Evolutionary conservation across 2,113 vertebrate species (phyloP).

Genomic region (Gopherus evgoodei): DNA sequence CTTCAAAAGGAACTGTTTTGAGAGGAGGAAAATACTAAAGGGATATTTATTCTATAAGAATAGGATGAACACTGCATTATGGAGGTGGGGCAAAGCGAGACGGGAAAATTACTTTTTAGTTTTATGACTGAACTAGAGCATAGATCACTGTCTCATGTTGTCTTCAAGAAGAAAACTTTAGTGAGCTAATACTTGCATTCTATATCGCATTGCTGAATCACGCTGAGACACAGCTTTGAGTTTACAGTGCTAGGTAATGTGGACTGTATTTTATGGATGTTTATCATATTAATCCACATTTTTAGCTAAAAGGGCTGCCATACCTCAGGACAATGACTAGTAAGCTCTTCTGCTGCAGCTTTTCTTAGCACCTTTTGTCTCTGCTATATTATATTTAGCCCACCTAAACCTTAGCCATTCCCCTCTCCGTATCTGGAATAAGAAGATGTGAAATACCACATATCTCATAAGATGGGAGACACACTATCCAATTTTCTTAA

Average conservation of each 20-base stretch:
- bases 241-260: not conserved
- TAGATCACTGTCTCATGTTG: not conserved
- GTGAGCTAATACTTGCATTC: not conserved
- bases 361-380: not conserved
- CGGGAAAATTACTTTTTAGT: not conserved
- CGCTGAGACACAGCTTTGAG: not conserved
- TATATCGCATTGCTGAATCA: not conserved
- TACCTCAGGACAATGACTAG: not conserved
- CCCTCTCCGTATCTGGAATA: not conserved
- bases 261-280: not conserved
- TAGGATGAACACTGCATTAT: not conserved
- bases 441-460: constrained; percentile 18
- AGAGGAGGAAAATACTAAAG: not conserved
- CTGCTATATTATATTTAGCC: not conserved
- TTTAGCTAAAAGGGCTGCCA: not conserved
- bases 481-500: not conserved
- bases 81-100: not conserved
- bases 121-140: not conserved
- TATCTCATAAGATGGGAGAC: constrained; percentile 1
- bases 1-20: not conserved
- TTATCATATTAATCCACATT: not conserved
- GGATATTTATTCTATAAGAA: not conserved
- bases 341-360: not conserved
- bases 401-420: not conserved
- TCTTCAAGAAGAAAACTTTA: not conserved